Evolutionary conservation across 1,140 invertebrate species (phyloP), one percentile per base, ranked within the genome.

Genomic region (Drosophila quadrilineata): DNA sequence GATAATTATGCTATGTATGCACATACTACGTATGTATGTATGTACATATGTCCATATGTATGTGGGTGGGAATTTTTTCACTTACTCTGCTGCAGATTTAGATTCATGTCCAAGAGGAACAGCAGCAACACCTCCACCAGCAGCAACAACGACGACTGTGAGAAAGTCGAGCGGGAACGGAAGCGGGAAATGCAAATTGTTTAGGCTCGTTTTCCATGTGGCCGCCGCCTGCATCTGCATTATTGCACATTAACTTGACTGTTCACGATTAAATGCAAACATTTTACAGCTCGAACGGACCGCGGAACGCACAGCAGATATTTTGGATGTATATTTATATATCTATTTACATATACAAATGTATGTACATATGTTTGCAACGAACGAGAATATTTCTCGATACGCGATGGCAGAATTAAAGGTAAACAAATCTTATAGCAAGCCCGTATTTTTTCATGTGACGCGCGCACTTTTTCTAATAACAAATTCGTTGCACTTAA

Each of bases 131-230:
- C n/a, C n/a, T n/a, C n/a, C n/a, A n/a, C n/a, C n/a, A n/a, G n/a
- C n/a, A n/a, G n/a, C 67, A 40, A 54, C 63, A 31, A 46, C 49
- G 31, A 38, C 45, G 33, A 22, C 52, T 45, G 43, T 17, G 52
- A 54, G n/a, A n/a, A n/a, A n/a, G n/a, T n/a, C 26, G 53, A 33
- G 58, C 50, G 66, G 64, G 69, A 54, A 43, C 35, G 36, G 52
- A 45, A 72, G 75, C 70, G 79, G 70, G 53, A 68, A 70, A 64
- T 64, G 57, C 52, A 36, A 64, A 46, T 56, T 56, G 57, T 60
- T 62, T 68, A 33, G 64, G 64, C 57, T 49, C 79, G 71, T 77
- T 72, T 82, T 84, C 77, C 77, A 82, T 82, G 77, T 76, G 63
- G 17, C 10, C 22, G 12, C 33, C 57, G n/a, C 21, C 54, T 49